phyloP scores from a whole-genome alignment of 2,113 vertebrate species.

The Hypomesus transpacificus region DNA sequence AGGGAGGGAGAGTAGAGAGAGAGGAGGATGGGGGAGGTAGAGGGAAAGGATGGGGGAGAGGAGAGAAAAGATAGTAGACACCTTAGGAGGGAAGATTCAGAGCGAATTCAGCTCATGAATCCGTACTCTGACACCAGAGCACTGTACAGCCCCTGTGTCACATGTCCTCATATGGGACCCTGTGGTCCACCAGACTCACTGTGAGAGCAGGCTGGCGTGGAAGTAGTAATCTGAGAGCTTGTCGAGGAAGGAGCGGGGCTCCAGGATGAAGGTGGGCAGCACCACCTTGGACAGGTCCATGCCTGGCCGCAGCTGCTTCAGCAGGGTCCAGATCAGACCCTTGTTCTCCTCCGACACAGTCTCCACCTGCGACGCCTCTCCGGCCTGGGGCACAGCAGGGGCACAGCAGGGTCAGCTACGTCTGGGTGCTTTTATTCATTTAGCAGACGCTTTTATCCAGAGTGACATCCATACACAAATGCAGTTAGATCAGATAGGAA shows the following conservation, averaged over 20 bases:
- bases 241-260: slow-evolving; percentile 91
- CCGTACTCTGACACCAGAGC: too few relatives aligned
- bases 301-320: slow-evolving; percentile 88
- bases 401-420: not conserved
- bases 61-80: too few relatives aligned
- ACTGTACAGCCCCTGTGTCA: not conserved
- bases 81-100: not conserved
- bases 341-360: slow-evolving; percentile 90
- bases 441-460: not conserved
- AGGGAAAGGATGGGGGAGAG: not conserved
- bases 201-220: slow-evolving; percentile 90
- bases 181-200: slow-evolving; percentile 68
- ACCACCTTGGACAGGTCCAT: slow-evolving; percentile 94
- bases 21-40: not conserved
- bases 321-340: slow-evolving; percentile 84
- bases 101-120: too few relatives aligned
- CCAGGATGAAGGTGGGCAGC: slow-evolving; percentile 91
- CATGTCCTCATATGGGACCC: too few relatives aligned
- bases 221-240: slow-evolving; percentile 94
- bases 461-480: too few relatives aligned
- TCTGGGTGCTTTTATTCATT: not conserved
- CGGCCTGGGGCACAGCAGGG: slow-evolving; percentile 64
- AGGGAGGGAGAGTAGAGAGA: too few relatives aligned
- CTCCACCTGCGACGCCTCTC: slow-evolving; percentile 85
- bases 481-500: too few relatives aligned